A percentile compares a stretch with the other conserved stretches of the same genome.
phyloP scores from a whole-genome alignment of 2,113 vertebrate genomes.

The Pygathrix nemaeus region DNA sequence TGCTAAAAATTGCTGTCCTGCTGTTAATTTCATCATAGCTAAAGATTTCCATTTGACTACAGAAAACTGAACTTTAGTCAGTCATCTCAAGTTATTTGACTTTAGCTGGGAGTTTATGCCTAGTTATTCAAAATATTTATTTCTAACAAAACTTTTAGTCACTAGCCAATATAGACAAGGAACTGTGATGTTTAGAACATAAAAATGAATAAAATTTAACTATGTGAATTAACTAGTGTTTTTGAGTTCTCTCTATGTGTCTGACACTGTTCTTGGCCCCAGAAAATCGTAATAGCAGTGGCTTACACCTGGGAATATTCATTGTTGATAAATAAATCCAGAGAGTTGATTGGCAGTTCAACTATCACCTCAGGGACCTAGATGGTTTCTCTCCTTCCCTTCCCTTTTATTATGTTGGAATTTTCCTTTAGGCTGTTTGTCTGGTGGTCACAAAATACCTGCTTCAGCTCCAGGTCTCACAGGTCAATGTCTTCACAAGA shows the following conservation, averaged over 20 bases:
- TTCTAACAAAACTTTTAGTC: neutral
- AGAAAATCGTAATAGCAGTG: neutral
- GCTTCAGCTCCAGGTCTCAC: neutral
- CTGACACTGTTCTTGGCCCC: neutral
- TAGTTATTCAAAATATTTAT: neutral
- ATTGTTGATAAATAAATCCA: neutral
- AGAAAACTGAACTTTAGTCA: neutral
- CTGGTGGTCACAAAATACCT: neutral
- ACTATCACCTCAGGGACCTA: neutral
- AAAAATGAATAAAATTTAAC: constrained; percentile 25
- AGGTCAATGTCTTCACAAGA: neutral
- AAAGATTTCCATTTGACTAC: neutral
- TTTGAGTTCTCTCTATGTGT: neutral
- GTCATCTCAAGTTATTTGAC: neutral
- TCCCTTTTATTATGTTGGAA: neutral
- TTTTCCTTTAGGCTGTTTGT: constrained; percentile 12
- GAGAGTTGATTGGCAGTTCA: neutral
- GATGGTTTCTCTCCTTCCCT: neutral
- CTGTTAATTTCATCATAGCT: constrained; percentile 6
- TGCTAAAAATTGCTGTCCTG: neutral
- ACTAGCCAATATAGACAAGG: neutral
- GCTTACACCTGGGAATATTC: neutral
- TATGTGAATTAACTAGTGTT: neutral
- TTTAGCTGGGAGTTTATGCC: neutral
- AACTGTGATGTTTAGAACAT: neutral